Evolutionary conservation across 2,797 vertebrate genomes (phyloP), one percentile per base, ranked within the genome.

Genomic region (Sitta carolinensis): DNA sequence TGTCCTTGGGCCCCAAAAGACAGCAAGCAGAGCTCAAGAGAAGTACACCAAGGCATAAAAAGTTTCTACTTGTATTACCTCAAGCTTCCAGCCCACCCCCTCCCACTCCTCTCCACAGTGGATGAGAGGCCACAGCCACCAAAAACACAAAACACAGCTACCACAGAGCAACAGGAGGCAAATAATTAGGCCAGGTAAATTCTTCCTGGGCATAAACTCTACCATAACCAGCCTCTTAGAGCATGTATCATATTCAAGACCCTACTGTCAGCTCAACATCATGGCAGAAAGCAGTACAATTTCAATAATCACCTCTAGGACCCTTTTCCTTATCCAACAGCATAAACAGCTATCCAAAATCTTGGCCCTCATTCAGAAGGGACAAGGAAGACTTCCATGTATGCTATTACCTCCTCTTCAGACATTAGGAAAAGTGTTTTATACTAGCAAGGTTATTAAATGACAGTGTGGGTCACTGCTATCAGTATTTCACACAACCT

Each of bases 171-270:
- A 48, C 8, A 72, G 19, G 13, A 93, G 13, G 23, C 27, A 59
- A 87, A 67, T 47, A 29, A 26, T 15, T 18, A 78, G 12, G 8
- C 8, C 16, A 48, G 8, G 11, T 34, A 64, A 78, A 58, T 32
- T 84, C 36, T 55, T 10, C 26, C 51, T 16, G 15, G 20, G 40
- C 38, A 54, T 25, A 26, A 26, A 3, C 10, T 42, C 42, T 36
- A 13, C 62, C 13, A 10, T 14, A 62, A 58, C 21, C 26, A 18
- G 18, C 23, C 27, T 66, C 27, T n/a, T 61, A 48, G 6, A 72
- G 26, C 0, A 0, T 3, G 5, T 2, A 4, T 19, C 30, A 30
- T 20, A 55, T 22, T 54, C 30, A 48, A 45, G 54, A 8, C 43
- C 52, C 40, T 21, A 9, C 20, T 26, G 8, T 11, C 80, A 91